Conservation (phyloP, 2,113 vertebrate genomes). For the Cyanoramphus novaezelandiae region DNA sequence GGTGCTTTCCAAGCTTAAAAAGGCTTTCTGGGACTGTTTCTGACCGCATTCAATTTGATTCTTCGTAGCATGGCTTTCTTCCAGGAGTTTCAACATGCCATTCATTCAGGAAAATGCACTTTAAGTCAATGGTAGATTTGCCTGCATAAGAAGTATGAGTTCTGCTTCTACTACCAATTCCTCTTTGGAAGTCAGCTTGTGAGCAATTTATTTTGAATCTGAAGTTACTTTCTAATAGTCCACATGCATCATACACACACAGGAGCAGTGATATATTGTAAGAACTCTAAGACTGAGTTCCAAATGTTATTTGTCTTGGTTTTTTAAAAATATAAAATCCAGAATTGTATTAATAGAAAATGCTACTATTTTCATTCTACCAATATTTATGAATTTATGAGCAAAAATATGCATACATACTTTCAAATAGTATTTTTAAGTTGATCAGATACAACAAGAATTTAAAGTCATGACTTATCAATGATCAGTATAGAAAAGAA, state of each 20-base stretch:
- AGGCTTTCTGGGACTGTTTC: slow-evolving; percentile 39
- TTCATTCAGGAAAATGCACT: slow-evolving; percentile 46
- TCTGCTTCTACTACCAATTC: neutral
- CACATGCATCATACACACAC: neutral
- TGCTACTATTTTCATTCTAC: neutral
- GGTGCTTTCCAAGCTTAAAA: slow-evolving; percentile 34
- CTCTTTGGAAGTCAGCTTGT: neutral
- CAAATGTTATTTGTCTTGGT: neutral
- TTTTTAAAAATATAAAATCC: neutral
- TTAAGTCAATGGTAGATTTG: slow-evolving; percentile 28
- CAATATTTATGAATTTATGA: neutral
- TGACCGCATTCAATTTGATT: slow-evolving; percentile 45
- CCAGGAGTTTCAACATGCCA: slow-evolving; percentile 33
- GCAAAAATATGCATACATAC: neutral
- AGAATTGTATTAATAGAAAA: neutral
- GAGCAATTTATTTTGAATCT: neutral
- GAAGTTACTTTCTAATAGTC: neutral
- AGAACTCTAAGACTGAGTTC: neutral
- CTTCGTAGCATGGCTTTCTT: slow-evolving; percentile 37
- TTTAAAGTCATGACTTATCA: neutral
- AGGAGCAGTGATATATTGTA: neutral
- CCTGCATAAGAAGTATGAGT: slow-evolving; percentile 30
- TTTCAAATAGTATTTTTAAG: neutral
- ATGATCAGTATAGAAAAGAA: neutral
- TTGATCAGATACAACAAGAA: neutral